Percentiles rank a stretch among this genome's conserved stretches.
Evolutionary conservation across 2,113 vertebrate species (phyloP).

Genomic region (Ceratotherium simum): DNA sequence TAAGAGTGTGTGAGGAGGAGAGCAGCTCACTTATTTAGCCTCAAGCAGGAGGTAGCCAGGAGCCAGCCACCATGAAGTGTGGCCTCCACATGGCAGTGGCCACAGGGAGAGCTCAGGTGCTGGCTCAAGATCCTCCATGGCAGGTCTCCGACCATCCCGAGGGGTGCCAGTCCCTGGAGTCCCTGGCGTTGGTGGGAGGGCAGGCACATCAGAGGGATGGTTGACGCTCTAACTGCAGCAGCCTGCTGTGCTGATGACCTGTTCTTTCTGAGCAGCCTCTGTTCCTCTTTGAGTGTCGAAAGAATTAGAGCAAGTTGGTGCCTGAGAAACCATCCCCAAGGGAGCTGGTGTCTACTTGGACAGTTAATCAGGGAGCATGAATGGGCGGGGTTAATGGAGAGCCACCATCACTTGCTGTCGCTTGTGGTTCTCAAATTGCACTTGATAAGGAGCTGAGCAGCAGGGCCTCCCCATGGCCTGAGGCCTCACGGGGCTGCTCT

Average conservation of each 20-base stretch:
- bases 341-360: not conserved
- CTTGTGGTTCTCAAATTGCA: too few species aligned
- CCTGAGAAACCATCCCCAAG: too few species aligned
- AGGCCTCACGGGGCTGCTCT: not conserved
- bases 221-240: fast-evolving
- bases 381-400: not conserved
- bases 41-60: not conserved
- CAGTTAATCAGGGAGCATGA: fast-evolving
- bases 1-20: not conserved
- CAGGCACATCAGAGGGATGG: fast-evolving
- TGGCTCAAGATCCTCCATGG: not conserved
- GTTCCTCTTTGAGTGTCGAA: fast-evolving
- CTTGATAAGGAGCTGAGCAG: not conserved
- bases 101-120: not conserved
- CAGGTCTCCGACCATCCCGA: not conserved
- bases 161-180: not conserved
- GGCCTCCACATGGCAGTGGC: not conserved
- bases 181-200: fast-evolving
- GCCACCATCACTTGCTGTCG: fast-evolving
- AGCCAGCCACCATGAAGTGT: too few species aligned
- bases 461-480: not conserved
- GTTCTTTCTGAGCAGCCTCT: fast-evolving
- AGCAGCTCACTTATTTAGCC: not conserved
- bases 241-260: fast-evolving
- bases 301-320: too few species aligned